Percentiles rank a stretch among this genome's conserved stretches.
Conservation (phyloP, 2,888 invertebrate genomes). For the Meliscaeva auricollis region DNA sequence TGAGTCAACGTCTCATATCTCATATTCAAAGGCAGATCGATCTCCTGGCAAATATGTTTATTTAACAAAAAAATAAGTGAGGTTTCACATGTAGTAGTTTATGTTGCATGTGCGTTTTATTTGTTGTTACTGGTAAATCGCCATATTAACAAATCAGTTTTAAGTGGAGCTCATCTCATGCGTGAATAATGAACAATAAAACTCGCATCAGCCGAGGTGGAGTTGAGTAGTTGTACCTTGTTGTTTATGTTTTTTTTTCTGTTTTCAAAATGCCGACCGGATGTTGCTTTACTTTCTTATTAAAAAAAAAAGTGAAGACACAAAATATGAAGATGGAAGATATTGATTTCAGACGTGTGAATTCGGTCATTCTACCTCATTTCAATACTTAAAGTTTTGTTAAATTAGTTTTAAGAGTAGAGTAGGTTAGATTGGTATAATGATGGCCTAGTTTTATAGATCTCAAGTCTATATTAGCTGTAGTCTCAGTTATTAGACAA, state of each 20-base stretch:
- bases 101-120: constrained; percentile 6
- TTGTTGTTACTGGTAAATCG: background rate
- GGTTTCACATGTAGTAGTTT: no score
- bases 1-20: background rate
- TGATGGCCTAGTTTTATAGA: background rate
- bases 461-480: no score
- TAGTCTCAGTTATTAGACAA: background rate
- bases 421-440: background rate
- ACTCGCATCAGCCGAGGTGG: background rate
- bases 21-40: no score
- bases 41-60: no score
- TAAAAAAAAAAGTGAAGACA: background rate
- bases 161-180: constrained; percentile 41
- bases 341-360: background rate
- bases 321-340: background rate
- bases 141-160: constrained; percentile 29
- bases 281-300: constrained; percentile 1
- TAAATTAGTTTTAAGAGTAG: no score
- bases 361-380: background rate
- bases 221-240: background rate
- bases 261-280: constrained; percentile 2
- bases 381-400: background rate
- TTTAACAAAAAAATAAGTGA: no score
- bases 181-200: constrained; percentile 41
- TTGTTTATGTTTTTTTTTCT: constrained; percentile 7